Conservation (phyloP, 1,140 invertebrate species). For the Schmidtea mediterranea region DNA sequence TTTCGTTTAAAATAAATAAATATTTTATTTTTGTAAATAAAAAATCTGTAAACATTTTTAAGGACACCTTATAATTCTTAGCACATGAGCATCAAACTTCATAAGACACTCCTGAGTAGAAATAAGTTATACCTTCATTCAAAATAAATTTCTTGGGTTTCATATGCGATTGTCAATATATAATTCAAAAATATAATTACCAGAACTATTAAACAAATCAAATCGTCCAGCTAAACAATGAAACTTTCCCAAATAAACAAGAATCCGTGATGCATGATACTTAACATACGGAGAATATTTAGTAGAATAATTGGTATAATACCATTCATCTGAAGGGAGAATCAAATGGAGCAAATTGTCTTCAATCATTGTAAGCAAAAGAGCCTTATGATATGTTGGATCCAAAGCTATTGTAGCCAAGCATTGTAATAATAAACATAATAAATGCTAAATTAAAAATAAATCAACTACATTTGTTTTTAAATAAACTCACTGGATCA, state of each 20-base stretch:
- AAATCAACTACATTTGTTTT: not conserved
- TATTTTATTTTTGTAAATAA: too few species aligned
- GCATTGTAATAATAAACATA: constrained; percentile 40
- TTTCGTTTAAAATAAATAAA: too few species aligned
- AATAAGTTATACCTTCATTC: too few species aligned
- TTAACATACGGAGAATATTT: constrained; percentile 42
- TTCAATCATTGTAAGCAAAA: constrained; percentile 36
- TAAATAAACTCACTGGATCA: constrained; percentile 31
- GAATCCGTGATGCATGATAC: constrained; percentile 39
- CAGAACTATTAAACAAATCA: constrained; percentile 29
- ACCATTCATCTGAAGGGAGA: constrained; percentile 44
- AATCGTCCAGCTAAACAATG: constrained; percentile 30
- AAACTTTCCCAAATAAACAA: constrained; percentile 36
- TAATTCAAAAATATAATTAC: too few species aligned
- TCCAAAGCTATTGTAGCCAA: constrained; percentile 37
- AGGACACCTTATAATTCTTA: too few species aligned
- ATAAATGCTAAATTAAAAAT: constrained; percentile 32
- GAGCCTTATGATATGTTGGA: constrained; percentile 30
- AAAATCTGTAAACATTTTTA: too few species aligned
- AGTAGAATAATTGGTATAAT: constrained; percentile 44
- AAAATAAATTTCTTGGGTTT: too few species aligned
- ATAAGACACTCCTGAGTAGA: too few species aligned
- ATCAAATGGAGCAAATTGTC: constrained; percentile 40
- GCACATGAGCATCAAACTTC: too few species aligned
- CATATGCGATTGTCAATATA: too few species aligned